Base-by-base conservation (phyloP, 2,888 invertebrate species). In the Globia sparganii region DNA sequence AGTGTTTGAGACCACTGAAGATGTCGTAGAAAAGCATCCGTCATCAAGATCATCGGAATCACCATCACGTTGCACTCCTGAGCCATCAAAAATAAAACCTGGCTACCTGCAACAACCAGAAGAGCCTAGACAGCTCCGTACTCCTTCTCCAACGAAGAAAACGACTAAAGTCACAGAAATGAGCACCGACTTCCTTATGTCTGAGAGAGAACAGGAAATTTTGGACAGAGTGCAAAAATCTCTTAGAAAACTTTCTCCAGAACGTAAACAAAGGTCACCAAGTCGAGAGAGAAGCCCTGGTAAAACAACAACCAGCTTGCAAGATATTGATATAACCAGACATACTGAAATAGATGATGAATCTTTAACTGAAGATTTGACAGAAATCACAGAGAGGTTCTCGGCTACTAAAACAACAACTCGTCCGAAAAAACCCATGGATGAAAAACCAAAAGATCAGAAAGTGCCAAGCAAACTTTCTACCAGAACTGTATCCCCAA, bases 141-240 rank as follows among this genome's bases (percentile, higher is more conserved):
- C 91, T 72, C 91, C 90, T 72, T 92, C 91, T 31, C 92, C 91
- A n/a, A 85, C 84, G n/a, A 93, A 92, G 81, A 90, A 90, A 78
- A 76, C 75, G 15, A 86, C 81, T 18, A 87, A 81, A 73, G 81
- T 85, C 25, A 90, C 88, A 40, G 91, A 93, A 81, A 80, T 90
- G 0, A 92, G 78, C 58, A 89, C 89, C 46, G 91, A 93, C 61
- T 94, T 95, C 70, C 91, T 95, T 13, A 84, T 90, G 49, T 92
- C 94, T 5, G 96, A 96, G 87, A 92, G 93, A 87, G 95, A 96
- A 88, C 93, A 94, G 86, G 94, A 95, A 89, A 92, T 95, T 83
- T 82, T 95, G 28, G 93, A 95, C 67, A 93, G 91, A 87, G 95
- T 96, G 6, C 94, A 96, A 87, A 94, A 94, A 70, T 95, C 95